phyloP scores from a whole-genome alignment of 1,140 invertebrate genomes.

The Potamilus streckersoni region DNA sequence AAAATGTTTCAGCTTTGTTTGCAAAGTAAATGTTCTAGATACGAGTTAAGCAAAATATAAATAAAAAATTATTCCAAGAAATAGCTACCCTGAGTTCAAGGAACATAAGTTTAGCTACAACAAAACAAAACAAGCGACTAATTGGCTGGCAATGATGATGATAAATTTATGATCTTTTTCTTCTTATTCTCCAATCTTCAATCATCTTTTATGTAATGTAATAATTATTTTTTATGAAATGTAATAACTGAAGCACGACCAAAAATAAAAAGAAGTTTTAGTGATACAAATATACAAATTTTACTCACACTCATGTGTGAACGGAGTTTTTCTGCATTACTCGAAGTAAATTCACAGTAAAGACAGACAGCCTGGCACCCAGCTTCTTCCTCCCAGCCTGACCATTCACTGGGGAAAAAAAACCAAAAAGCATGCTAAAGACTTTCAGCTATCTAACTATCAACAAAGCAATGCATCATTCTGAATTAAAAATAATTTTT shows the following conservation, averaged over 20 bases:
- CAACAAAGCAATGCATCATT: too few species aligned
- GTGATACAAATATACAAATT: too few species aligned
- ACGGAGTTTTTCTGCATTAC: constrained; percentile 40
- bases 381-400: constrained; percentile 45
- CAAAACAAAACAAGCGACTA: too few species aligned
- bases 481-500: too few species aligned
- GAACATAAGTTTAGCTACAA: too few species aligned
- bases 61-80: too few species aligned
- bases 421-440: too few species aligned
- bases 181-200: not conserved
- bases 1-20: too few species aligned
- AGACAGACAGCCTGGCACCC: constrained; percentile 53
- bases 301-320: constrained; percentile 41
- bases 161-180: not conserved
- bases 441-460: too few species aligned
- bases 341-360: constrained; percentile 52
- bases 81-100: too few species aligned
- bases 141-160: not conserved
- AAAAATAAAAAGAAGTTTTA: constrained; percentile 11
- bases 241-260: not conserved
- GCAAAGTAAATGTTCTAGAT: too few species aligned
- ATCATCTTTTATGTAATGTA: not conserved
- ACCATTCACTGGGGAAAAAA: constrained; percentile 42
- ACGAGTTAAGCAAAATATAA: too few species aligned
- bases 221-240: not conserved